Base-by-base conservation (phyloP, 2,888 invertebrate genomes). In the Rosalia funebris region DNA sequence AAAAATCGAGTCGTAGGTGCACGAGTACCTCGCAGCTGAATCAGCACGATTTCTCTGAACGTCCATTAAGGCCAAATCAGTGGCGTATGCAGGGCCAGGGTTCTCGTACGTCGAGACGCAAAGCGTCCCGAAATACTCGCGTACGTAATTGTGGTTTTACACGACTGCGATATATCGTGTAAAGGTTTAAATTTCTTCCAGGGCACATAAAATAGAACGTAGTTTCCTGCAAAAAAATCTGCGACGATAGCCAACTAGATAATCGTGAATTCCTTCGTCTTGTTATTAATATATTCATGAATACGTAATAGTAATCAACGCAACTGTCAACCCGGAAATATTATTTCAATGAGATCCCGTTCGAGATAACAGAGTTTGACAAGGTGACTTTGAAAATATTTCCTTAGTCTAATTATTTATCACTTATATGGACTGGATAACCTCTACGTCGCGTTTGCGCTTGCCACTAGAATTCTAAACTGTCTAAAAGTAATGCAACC, bases 11-110 rank as follows among this genome's bases (percentile, higher is more conserved):
- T 5, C 11, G 19, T 11, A 48, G 48, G 36, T 48, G 36, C 36
- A 48, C 16, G 47, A 34, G 36, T 34, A 36, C 17, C 20, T 36
- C 14, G 19, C n/a, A 48, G 48, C 48, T 48, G 48, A 48, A 48
- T 48, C 48, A 48, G 48, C 48, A 20, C 48, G 48, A 48, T 48
- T 48, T 48, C 48, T 34, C 36, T 19, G 48, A 48, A 48, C 14
- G 48, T 11, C 11, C 11, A 7, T 36, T 48, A 37, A 48, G 36
- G 48, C 37, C 48, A 19, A 11, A 12, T 17, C 48, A 48, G 48
- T 19, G 48, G 48, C 37, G 48, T 37, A 7, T 15, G 1, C 2
- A 20, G 25, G 25, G n/a, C 25, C 7, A 5, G 25, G 3, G 25
- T 25, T 7, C 25, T 25, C n/a, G n/a, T n/a, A n/a, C n/a, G n/a